Base-by-base conservation (phyloP, 2,113 vertebrate genomes). In the Eupsittula cactorum region DNA sequence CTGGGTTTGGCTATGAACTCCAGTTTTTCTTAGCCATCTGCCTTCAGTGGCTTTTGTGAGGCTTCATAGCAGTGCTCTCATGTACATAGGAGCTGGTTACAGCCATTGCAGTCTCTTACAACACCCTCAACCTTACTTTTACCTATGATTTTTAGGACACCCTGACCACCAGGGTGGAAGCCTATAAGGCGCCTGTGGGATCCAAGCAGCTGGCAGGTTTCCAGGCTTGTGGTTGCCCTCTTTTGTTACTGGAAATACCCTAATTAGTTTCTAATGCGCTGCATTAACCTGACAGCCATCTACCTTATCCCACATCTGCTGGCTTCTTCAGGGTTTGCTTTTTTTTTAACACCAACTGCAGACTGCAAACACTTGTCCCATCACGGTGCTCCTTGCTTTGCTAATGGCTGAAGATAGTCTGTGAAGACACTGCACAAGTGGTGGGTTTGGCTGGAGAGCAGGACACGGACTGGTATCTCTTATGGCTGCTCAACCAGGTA, bases 171-270 rank as follows among this genome's bases (percentile, higher is more conserved):
- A 0, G 16, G 67, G 53, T 11, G 25, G 55, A 78, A 90, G 37
- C 15, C 46, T 77, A 64, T 23, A 49, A n/a, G 28, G n/a, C 37
- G 37, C 15, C 63, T 57, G 24, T 28, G 33, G 31, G 23, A 9
- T 55, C 29, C 23, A 23, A 64, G 47, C 5, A 79, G 39, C 35
- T 73, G 82, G 42, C 8, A 1, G 33, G 10, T 82, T 88, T 88
- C 82, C 88, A 88, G 75, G 31, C 67, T 69, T 82, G 47, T 57
- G 57, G 29, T 52, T 90, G 42, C 62, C 39, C 52, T 90, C 37
- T 91, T 90, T 69, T 65, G 35, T 82, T 77, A 77, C 68, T 88
- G 73, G 76, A 94, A 97, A 93, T 57, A 91, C 60, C 50, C 76
- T 59, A 71, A 88, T 77, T 70, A 63, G 28, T 59, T 93, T 39